These are phyloP conservation scores for Drosophila setifemur DNA, from an alignment of 1,140 invertebrate genomes.

Conservation along the genomic window DNA sequence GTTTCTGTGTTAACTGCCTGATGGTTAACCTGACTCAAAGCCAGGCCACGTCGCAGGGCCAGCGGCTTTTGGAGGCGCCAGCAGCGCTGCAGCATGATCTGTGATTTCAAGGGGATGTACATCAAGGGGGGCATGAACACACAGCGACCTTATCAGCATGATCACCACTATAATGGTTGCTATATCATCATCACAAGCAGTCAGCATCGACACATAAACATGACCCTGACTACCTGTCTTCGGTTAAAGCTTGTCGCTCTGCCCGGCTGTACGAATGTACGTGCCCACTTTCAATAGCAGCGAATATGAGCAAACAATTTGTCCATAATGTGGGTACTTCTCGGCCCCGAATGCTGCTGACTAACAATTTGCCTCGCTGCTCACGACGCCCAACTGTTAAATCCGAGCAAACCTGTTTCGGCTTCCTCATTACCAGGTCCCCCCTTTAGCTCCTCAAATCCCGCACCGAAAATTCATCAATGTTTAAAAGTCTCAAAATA, in stretches of 20 bases:
- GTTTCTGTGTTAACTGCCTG: slow-evolving; percentile 22
- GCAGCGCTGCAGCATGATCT: slow-evolving; percentile 59
- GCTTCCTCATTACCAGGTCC: slow-evolving; percentile 29
- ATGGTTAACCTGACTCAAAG: background rate
- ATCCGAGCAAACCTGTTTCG: slow-evolving; percentile 35
- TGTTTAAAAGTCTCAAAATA: slow-evolving; percentile 31
- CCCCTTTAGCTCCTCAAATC: background rate
- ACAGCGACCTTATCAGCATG: slow-evolving; percentile 36
- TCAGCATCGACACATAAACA: slow-evolving; percentile 25
- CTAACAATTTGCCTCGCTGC: slow-evolving; percentile 22
- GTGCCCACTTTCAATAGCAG: slow-evolving; percentile 43
- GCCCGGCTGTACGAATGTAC: slow-evolving; percentile 22
- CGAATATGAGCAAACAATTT: slow-evolving; percentile 63
- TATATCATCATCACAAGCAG: slow-evolving; percentile 18
- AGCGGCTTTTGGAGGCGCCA: slow-evolving; percentile 24
- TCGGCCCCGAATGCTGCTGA: slow-evolving; percentile 10
- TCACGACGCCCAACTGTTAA: slow-evolving; percentile 19
- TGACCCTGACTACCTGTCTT: slow-evolving; percentile 63
- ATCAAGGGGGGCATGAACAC: slow-evolving; percentile 3
- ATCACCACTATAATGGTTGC: slow-evolving; percentile 38
- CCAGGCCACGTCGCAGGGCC: slow-evolving; percentile 6
- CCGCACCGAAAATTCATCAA: slow-evolving; percentile 14
- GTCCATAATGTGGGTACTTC: slow-evolving; percentile 49
- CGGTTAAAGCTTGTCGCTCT: slow-evolving; percentile 28
- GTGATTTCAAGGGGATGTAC: slow-evolving; percentile 17